phyloP scores from a whole-genome alignment of 2,888 invertebrate species.

The Pterostichus madidus region DNA sequence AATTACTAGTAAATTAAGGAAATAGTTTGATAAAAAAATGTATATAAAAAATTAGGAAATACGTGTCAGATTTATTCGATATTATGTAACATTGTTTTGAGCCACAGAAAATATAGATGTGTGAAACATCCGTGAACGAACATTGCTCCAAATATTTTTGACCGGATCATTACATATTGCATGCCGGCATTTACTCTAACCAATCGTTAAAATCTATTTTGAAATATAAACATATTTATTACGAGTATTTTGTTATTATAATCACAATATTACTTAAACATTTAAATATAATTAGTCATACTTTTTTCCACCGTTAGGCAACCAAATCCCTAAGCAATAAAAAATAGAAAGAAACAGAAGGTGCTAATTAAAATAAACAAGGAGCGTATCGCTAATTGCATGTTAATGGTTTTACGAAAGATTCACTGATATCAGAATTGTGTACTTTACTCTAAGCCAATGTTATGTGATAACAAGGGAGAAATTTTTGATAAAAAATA shows the following conservation, averaged over 20 bases:
- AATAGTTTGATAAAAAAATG: too few species aligned
- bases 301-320: not conserved
- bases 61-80: not conserved
- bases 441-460: not conserved
- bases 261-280: slow-evolving; percentile 13
- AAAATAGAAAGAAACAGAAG: not conserved
- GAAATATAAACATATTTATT: slow-evolving; percentile 27
- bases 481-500: slow-evolving; percentile 42
- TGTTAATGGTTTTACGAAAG: not conserved
- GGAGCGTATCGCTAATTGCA: slow-evolving; percentile 7
- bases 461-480: slow-evolving; percentile 14
- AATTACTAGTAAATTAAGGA: too few species aligned
- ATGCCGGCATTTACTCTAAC: not conserved
- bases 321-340: not conserved
- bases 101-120: not conserved
- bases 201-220: slow-evolving; percentile 19
- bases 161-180: slow-evolving; percentile 15
- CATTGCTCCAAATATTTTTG: slow-evolving; percentile 13
- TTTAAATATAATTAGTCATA: slow-evolving; percentile 8
- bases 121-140: not conserved
- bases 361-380: slow-evolving; percentile 19
- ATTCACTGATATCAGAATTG: slow-evolving; percentile 16
- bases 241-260: slow-evolving; percentile 19
- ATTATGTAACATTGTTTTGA: slow-evolving; percentile 8
- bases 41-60: too few species aligned